Evolutionary conservation across 2,888 invertebrate genomes (phyloP).

Genomic region (Clunio marinus): DNA sequence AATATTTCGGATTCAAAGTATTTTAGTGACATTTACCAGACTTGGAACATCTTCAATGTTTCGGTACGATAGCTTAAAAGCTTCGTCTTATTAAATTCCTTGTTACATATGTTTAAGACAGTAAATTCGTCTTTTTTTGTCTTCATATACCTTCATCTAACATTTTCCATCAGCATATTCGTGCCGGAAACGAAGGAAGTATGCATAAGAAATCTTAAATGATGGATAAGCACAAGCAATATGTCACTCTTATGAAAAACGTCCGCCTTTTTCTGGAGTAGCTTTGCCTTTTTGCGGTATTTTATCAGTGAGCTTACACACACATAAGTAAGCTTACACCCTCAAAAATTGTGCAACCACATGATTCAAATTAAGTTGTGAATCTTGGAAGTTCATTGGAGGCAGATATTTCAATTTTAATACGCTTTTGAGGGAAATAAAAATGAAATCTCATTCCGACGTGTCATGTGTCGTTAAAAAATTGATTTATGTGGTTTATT

Average conservation of each 20-base stretch:
- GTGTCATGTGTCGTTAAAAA: constrained; percentile 25
- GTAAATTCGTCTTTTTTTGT: no score
- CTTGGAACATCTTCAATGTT: no score
- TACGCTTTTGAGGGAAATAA: background rate
- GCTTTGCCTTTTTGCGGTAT: background rate
- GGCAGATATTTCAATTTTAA: constrained; percentile 6
- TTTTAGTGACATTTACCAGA: no score
- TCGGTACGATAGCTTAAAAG: no score
- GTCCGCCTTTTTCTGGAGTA: background rate
- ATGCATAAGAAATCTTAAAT: constrained; percentile 9
- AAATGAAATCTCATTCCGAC: background rate
- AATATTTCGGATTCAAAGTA: no score
- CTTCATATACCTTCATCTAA: no score
- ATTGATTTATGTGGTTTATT: constrained; percentile 35
- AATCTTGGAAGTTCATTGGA: background rate
- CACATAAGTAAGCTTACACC: background rate
- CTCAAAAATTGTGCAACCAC: background rate
- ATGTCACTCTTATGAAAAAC: background rate
- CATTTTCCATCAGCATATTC: no score
- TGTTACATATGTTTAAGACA: constrained; percentile 9
- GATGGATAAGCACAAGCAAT: constrained; percentile 1
- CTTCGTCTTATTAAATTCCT: constrained; percentile 19
- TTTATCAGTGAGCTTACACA: no score
- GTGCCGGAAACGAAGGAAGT: background rate
- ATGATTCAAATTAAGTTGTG: background rate